These are phyloP conservation scores for Bedellia somnulentella DNA, from an alignment of 2,888 invertebrate genomes.

Conservation along the genomic window DNA sequence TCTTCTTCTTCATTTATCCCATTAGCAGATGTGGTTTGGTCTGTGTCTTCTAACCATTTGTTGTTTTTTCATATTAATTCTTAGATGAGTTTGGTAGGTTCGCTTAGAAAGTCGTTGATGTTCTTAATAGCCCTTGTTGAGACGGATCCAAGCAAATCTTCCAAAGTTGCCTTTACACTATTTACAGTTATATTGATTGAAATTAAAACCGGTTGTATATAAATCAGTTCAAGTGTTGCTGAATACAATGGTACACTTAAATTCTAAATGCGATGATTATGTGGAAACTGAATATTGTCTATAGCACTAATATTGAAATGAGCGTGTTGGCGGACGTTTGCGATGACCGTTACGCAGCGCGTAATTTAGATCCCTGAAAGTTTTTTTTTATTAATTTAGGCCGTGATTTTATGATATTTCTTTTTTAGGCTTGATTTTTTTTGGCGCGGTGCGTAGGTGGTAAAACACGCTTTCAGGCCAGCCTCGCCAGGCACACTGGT, in stretches of 20 bases:
- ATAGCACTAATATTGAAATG: constrained; percentile 53
- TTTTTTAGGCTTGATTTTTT: constrained; percentile 20
- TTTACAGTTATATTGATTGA: constrained; percentile 31
- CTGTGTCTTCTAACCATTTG: too few relatives aligned
- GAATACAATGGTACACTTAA: constrained; percentile 53
- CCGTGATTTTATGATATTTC: constrained; percentile 19
- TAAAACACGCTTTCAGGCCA: constrained; percentile 50
- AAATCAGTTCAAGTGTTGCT: constrained; percentile 55
- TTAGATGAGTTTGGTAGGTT: constrained; percentile 1
- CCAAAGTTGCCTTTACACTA: constrained; percentile 56
- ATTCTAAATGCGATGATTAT: constrained; percentile 46
- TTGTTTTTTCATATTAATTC: constrained; percentile 15
- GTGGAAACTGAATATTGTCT: constrained; percentile 47
- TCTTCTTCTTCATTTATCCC: constrained; percentile 40
- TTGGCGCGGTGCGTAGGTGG: constrained; percentile 54
- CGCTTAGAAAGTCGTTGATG: too few relatives aligned
- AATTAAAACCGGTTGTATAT: constrained; percentile 40
- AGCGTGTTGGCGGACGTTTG: constrained; percentile 53
- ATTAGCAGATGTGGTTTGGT: too few relatives aligned
- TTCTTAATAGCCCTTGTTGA: constrained; percentile 33
- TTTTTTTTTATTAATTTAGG: constrained; percentile 20
- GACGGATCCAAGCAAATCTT: constrained; percentile 48
- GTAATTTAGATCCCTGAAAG: constrained; percentile 20
- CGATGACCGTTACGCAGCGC: constrained; percentile 44
- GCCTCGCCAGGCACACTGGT: constrained; percentile 58